phyloP scores from a whole-genome alignment of 2,888 invertebrate genomes.

The Apamea sordens region DNA sequence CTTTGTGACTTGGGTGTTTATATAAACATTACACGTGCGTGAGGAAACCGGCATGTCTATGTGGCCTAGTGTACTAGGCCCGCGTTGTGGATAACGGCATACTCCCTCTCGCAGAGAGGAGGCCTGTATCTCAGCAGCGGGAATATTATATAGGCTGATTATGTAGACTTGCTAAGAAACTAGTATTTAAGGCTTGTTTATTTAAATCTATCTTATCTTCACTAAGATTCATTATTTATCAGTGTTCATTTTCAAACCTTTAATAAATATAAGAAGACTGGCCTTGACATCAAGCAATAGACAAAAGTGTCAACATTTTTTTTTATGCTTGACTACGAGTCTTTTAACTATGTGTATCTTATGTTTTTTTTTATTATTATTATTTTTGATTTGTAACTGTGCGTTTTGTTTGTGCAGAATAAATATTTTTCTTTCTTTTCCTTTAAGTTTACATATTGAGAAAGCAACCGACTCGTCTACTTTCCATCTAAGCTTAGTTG shows the following conservation, averaged over 20 bases:
- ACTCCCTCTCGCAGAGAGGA: background rate
- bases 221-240: background rate
- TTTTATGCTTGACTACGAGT: too few relatives aligned
- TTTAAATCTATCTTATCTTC: background rate
- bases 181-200: background rate
- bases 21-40: background rate
- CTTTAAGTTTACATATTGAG: slow-evolving; percentile 1
- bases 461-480: background rate
- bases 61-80: background rate
- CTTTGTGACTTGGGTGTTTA: background rate
- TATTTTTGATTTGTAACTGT: too few relatives aligned
- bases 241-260: background rate
- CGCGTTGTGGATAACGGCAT: background rate
- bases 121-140: background rate
- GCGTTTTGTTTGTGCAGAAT: too few relatives aligned
- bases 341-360: too few relatives aligned
- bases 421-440: too few relatives aligned
- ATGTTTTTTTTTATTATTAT: too few relatives aligned
- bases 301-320: too few relatives aligned
- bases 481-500: slow-evolving; percentile 17
- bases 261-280: background rate
- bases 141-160: background rate
- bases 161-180: background rate
- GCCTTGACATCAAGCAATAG: too few relatives aligned
- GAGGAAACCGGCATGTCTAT: background rate